Evolutionary conservation across 1,140 invertebrate genomes (phyloP).

Genomic region (Cotesia chilonis): DNA sequence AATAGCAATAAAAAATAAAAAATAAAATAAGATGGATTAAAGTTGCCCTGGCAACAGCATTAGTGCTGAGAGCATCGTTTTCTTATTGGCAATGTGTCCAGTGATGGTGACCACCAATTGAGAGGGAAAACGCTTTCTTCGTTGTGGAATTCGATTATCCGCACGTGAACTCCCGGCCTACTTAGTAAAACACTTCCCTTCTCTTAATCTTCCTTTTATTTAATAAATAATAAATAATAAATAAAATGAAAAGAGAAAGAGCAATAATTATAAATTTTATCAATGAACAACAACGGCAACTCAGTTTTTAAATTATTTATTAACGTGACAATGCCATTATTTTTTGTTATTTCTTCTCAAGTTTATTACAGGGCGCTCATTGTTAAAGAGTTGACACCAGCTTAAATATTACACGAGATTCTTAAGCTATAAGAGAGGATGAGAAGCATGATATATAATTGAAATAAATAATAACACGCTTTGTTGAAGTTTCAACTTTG

Average conservation of each 20-base stretch:
- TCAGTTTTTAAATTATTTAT: too few species aligned
- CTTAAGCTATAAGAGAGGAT: too few species aligned
- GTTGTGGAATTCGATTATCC: slow-evolving; percentile 45
- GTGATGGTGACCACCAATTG: slow-evolving; percentile 38
- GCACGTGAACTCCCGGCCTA: slow-evolving; percentile 45
- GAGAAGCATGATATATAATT: background rate
- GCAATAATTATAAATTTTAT: background rate
- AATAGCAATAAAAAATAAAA: too few species aligned
- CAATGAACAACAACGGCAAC: background rate
- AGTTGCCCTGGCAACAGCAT: slow-evolving; percentile 14
- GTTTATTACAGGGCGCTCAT: too few species aligned
- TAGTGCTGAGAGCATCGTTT: slow-evolving; percentile 7
- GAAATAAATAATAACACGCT: background rate
- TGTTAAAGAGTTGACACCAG: too few species aligned
- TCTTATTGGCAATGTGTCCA: slow-evolving; percentile 18
- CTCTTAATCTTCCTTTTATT: slow-evolving; percentile 6
- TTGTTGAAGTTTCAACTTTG: background rate
- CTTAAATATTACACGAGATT: too few species aligned
- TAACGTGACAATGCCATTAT: too few species aligned
- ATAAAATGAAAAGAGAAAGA: slow-evolving; percentile 3
- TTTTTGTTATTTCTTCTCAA: too few species aligned
- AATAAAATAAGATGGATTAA: slow-evolving; percentile 8
- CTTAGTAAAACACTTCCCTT: slow-evolving; percentile 37
- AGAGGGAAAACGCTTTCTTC: slow-evolving; percentile 46
- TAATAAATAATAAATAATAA: slow-evolving; percentile 1